Base-by-base conservation (phyloP, 2,797 vertebrate species). In the Lophotriccus pileatus region DNA sequence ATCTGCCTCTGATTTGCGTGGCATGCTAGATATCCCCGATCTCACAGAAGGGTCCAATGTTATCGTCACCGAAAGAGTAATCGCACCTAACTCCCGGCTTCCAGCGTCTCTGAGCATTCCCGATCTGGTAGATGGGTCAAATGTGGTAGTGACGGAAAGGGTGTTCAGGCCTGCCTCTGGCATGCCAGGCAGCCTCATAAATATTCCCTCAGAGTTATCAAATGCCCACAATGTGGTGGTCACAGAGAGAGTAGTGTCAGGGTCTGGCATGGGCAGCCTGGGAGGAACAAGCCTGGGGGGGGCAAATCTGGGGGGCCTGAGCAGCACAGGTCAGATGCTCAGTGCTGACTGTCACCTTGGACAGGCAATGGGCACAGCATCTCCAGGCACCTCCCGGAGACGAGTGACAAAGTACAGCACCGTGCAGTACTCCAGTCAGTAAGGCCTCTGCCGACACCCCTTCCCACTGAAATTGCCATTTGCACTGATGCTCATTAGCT, bases 41-140 rank as follows among this genome's bases (percentile, higher is more conserved):
- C 89, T 98, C 52, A 47, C 97, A 64, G 97, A 98, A 3, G 97
- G 98, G 14, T 97, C 98, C 44, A 98, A 98, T 0, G 96, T 98
- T 5, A 97, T 98, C 18, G 98, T 98, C 87, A 98, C 98, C 0
- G 98, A 98, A 96, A 98, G 98, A 93, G 97, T 98, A 19, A 98
- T 98, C 3, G 96, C 97, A 0, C 98, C 98, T 32, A 95, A 96
- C 77, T 97, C 98, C 60, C 95, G 97, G 36, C 94, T 98, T 28
- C 98, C 98, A 0, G n/a, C 96, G 27, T 95, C 98, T 83, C 82
- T 98, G 53, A 98, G 96, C 66, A 97, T 98, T 81, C 95, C 97
- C 1, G 97, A 98, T 91, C 91, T 98, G 58, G 96, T 97, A 95
- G 98, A 98, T 8, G 96, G 97, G 34, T 98, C 98, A 0, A 98